Evolutionary conservation across 2,888 invertebrate species (phyloP).

Genomic region (Allygus modestus): DNA sequence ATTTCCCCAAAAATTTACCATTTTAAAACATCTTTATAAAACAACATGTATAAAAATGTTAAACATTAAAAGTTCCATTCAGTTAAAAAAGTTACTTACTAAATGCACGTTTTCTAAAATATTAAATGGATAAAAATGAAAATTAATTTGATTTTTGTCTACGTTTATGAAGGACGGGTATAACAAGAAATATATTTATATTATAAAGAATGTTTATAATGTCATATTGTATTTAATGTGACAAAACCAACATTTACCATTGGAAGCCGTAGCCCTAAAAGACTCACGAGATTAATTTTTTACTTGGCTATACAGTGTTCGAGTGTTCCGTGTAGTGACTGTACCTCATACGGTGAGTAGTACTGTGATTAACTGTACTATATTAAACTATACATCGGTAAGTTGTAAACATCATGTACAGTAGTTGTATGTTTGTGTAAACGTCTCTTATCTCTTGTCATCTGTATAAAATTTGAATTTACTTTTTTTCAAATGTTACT

Average conservation of each 20-base stretch:
- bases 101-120: too few species aligned
- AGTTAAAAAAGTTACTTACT: too few species aligned
- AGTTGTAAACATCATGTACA: slow-evolving; percentile 40
- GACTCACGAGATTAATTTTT: slow-evolving; percentile 13
- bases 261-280: slow-evolving; percentile 46
- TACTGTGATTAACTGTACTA: slow-evolving; percentile 33
- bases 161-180: too few species aligned
- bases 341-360: slow-evolving; percentile 23
- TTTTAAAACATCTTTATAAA: too few species aligned
- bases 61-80: too few species aligned
- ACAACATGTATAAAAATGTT: too few species aligned
- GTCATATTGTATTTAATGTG: too few species aligned
- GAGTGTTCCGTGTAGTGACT: slow-evolving; percentile 38
- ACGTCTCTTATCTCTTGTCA: background rate
- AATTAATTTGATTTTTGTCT: too few species aligned
- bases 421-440: slow-evolving; percentile 42
- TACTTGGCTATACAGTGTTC: slow-evolving; percentile 30
- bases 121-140: too few species aligned
- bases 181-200: too few species aligned
- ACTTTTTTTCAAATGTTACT: background rate
- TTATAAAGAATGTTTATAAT: too few species aligned
- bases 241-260: background rate
- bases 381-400: slow-evolving; percentile 10
- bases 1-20: too few species aligned
- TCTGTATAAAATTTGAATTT: background rate